These are phyloP conservation scores for Aradus depressus DNA, from an alignment of 2,888 invertebrate species.

Conservation along the genomic window DNA sequence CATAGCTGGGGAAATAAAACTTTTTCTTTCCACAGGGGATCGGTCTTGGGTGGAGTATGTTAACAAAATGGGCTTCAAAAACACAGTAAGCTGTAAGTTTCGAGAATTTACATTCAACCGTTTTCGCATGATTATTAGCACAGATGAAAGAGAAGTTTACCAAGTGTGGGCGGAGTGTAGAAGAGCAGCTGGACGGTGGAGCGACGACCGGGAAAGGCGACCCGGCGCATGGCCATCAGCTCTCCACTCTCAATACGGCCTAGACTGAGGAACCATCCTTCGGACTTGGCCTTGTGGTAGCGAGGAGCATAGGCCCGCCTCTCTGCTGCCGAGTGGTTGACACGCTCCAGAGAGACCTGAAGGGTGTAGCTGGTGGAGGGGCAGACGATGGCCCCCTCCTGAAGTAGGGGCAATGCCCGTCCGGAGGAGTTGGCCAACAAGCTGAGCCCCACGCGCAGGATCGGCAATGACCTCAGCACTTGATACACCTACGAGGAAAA, in stretches of 20 bases:
- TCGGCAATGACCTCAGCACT: constrained; percentile 51
- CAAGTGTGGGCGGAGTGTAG: constrained; percentile 45
- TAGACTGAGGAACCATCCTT: constrained; percentile 87
- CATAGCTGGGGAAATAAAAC: no score
- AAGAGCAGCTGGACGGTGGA: constrained; percentile 48
- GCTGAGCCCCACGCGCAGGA: constrained; percentile 46
- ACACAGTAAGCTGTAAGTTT: no score
- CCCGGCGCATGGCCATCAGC: constrained; percentile 69
- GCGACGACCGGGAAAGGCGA: constrained; percentile 44
- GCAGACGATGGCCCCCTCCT: constrained; percentile 44
- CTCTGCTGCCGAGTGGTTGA: constrained; percentile 18
- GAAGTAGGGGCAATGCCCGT: not conserved
- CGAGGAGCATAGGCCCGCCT: constrained; percentile 35
- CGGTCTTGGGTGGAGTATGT: not conserved
- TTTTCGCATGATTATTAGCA: not conserved
- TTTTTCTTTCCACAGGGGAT: no score
- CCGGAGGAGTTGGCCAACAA: constrained; percentile 36
- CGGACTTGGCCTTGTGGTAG: constrained; percentile 88
- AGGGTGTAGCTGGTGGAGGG: constrained; percentile 64
- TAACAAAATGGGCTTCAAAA: no score
- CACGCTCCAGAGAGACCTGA: constrained; percentile 24
- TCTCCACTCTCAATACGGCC: constrained; percentile 61
- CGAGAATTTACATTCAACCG: not conserved
- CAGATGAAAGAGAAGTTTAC: constrained; percentile 35
- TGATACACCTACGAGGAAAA: constrained; percentile 39